Base-by-base conservation (phyloP, 2,888 invertebrate genomes). In the Apotomis turbidana region DNA sequence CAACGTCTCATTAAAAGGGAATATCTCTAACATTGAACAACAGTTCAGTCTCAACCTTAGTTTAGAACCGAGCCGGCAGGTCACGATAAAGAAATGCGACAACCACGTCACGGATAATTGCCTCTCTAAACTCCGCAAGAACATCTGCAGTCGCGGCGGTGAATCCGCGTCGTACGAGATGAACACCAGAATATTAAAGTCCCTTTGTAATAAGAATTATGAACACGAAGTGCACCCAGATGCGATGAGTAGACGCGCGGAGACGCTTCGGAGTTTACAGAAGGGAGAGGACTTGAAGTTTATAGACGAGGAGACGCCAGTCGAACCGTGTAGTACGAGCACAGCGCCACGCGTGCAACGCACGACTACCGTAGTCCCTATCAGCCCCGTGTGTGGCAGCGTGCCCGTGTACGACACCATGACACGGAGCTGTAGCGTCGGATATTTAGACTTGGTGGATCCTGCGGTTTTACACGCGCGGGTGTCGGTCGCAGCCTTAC, bases 381-480 rank as follows among this genome's bases (percentile, higher is more conserved):
- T 96, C 73, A 95, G 96, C 54, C 96, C 96, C 0, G 93, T 94
- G 41, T 91, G 91, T 78, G 89, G 89, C 3, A 86, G 83, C 74
- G 81, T 89, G 51, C 90, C 92, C 4, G 85, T 91, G 36, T 87
- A 87, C 74, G 96, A 96, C 80, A 95, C 96, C 0, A 97, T 97
- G 89, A 96, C 97, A 0, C 94, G 97, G 46, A 97, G 97, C 84
- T 97, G 97, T 86, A 97, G 97, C 87, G 97, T 97, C 3, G 97
- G 98, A 0, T 97, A 97, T 83, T 91, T 98, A 77, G 97, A 98
- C 84, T 94, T 97, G 75, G 97, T 97, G 4, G 97, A 97, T 79
- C 95, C 95, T 0, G 95, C 95, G 80, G 94, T 96, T 78, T 95
- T 96, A 36, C 96, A 96, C 62, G 96, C 96, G 55, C 97, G 96